Percentiles rank a stretch among this genome's conserved stretches.
Conservation (phyloP, 2,113 vertebrate species). For the Psittacus erithacus region DNA sequence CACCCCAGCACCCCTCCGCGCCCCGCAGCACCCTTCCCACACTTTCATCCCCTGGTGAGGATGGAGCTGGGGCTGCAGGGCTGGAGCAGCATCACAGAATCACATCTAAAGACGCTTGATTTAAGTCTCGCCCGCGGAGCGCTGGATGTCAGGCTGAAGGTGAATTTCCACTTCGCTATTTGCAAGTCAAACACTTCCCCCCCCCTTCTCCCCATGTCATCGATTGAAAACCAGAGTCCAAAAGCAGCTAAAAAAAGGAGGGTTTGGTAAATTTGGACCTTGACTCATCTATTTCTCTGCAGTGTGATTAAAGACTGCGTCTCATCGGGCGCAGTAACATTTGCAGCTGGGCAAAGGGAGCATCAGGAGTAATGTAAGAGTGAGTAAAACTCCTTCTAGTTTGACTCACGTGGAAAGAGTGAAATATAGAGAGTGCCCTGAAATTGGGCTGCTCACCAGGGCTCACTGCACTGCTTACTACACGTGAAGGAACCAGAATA, state of each 20-base stretch:
- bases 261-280: not conserved
- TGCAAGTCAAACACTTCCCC: not conserved
- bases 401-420: conserved; percentile 68
- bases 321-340: not conserved
- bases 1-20: not conserved
- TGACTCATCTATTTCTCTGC: not conserved
- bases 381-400: conserved; percentile 7
- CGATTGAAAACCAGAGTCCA: not conserved
- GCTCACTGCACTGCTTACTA: not conserved
- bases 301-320: not conserved
- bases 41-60: not conserved
- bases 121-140: not conserved
- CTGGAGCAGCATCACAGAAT: not conserved
- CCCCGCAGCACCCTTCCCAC: not conserved
- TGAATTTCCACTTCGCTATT: conserved; percentile 32
- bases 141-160: not conserved
- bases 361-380: not conserved
- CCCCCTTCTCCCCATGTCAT: not conserved
- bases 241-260: not conserved
- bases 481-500: not conserved
- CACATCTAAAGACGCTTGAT: not conserved
- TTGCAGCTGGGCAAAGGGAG: not conserved
- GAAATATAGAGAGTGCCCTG: conserved; percentile 14
- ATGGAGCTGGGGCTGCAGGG: not conserved
- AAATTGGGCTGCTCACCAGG: not conserved